These are phyloP conservation scores for Agapornis canus DNA, from an alignment of 2,797 vertebrate species.

Conservation along the genomic window DNA sequence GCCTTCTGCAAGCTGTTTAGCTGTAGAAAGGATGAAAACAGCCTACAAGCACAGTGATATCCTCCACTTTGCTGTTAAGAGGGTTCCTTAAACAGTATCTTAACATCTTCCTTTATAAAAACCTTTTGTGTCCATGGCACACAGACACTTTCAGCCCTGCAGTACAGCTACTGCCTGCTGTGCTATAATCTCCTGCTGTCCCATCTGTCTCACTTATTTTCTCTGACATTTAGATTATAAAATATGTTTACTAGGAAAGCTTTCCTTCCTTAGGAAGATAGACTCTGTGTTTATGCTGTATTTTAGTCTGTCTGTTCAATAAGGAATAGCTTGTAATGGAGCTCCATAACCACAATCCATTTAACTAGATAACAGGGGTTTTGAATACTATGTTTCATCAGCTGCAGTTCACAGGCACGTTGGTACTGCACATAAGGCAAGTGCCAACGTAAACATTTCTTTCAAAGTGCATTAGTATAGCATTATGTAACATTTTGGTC, in stretches of 20 bases:
- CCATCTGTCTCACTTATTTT: background rate
- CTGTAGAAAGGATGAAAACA: background rate
- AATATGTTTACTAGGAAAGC: background rate
- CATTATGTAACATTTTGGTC: background rate
- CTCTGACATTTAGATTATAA: background rate
- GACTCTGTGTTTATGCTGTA: background rate
- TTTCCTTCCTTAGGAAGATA: background rate
- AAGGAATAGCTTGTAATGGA: background rate
- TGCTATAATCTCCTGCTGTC: background rate
- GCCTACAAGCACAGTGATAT: background rate
- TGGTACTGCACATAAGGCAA: rapidly evolving
- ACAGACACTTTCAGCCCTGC: background rate
- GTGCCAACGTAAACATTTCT: background rate
- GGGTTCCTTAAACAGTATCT: background rate
- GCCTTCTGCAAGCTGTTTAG: background rate
- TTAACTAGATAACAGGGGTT: background rate
- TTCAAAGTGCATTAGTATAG: background rate
- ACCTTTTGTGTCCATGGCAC: background rate
- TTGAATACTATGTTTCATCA: background rate
- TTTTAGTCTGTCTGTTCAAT: background rate
- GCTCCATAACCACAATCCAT: background rate
- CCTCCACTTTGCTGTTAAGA: background rate
- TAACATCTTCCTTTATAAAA: background rate
- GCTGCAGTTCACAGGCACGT: background rate
- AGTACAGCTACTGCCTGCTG: background rate